phyloP scores from a whole-genome alignment of 92 coral and sea anemone genomes.

The Pocillopora meandrina region DNA sequence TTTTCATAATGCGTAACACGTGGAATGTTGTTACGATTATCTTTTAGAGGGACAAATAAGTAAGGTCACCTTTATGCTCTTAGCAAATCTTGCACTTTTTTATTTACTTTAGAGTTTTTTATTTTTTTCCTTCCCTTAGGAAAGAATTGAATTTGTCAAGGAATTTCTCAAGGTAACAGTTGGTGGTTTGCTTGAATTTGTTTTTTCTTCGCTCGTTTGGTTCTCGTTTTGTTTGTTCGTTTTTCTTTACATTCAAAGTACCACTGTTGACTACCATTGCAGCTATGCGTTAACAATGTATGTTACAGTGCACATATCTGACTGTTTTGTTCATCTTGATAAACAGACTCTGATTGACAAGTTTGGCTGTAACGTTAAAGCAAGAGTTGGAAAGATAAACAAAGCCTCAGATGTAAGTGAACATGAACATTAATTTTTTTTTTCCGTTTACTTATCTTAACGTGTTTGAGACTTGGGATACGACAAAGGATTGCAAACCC shows the following conservation, averaged over 20 bases:
- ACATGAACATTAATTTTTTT: neutral
- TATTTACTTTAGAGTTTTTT: no score
- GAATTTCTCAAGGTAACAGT: conserved; percentile 40
- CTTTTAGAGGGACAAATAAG: no score
- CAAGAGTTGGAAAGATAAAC: conserved; percentile 64
- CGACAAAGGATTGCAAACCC: no score
- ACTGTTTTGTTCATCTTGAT: neutral
- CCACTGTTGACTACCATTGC: neutral
- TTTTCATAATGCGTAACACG: neutral
- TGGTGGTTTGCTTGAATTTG: neutral
- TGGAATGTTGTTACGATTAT: neutral
- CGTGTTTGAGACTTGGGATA: neutral
- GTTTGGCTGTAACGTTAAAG: conserved; percentile 64
- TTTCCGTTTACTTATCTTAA: neutral
- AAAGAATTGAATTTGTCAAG: conserved; percentile 50
- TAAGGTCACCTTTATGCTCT: no score
- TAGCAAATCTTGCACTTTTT: no score
- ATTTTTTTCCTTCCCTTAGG: conserved; percentile 5
- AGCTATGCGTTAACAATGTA: no score
- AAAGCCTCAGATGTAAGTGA: conserved; percentile 59
- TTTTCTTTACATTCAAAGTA: no score
- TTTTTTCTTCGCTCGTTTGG: no score
- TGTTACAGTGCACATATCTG: neutral
- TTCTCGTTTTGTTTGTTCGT: no score
- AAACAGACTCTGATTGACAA: conserved; percentile 68